Evolutionary conservation across 1,140 invertebrate genomes (phyloP).

Genomic region (Drosophila kanapiae): DNA sequence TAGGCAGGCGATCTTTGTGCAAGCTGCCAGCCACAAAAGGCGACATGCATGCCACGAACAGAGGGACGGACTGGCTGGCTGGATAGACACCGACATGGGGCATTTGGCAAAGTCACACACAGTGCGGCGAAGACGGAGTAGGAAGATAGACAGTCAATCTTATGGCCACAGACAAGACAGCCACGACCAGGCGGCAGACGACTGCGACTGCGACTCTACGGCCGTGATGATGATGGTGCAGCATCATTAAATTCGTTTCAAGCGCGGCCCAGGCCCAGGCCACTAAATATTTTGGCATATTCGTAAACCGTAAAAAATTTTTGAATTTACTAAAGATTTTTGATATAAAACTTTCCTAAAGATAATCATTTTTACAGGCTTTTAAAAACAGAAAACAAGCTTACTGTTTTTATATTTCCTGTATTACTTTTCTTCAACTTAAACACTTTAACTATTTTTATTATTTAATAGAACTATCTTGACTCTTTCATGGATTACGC

Average conservation of each 20-base stretch:
- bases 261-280: constrained; percentile 43
- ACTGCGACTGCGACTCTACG: constrained; percentile 28
- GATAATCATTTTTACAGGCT: background rate
- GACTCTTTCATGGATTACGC: background rate
- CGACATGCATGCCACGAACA: constrained; percentile 70
- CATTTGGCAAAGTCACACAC: constrained; percentile 50
- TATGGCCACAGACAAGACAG: constrained; percentile 70
- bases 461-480: no score
- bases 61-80: constrained; percentile 14
- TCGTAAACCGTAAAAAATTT: constrained; percentile 10
- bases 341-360: background rate
- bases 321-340: background rate
- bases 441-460: accelerated
- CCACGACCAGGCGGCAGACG: constrained; percentile 47
- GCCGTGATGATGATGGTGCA: constrained; percentile 52
- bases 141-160: constrained; percentile 80
- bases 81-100: constrained; percentile 63
- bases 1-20: constrained; percentile 62
- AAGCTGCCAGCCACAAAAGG: constrained; percentile 63
- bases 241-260: constrained; percentile 82
- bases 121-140: constrained; percentile 34
- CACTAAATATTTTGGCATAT: constrained; percentile 74
- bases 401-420: background rate
- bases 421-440: background rate
- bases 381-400: background rate